A percentile compares a stretch with the other conserved stretches of the same genome.
phyloP scores from a whole-genome alignment of 37 sponge, comb jelly and placozoan genomes.

The Aplysina aerophoba region DNA sequence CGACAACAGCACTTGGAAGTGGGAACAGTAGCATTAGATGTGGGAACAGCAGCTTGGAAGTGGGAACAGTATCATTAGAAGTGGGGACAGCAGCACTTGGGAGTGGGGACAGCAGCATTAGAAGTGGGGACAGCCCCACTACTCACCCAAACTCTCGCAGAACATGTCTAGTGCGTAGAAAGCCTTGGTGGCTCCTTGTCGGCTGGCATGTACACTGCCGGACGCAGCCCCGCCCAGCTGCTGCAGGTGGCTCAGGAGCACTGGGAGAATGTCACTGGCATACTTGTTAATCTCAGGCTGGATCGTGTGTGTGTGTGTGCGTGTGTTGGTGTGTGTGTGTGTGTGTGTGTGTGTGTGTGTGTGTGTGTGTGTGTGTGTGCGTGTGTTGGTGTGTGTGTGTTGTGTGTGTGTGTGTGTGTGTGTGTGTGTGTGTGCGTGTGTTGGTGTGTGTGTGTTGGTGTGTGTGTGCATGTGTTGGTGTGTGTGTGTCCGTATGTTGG shows the following conservation, averaged over 20 bases:
- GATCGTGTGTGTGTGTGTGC: background rate
- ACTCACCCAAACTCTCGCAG: conserved; percentile 87
- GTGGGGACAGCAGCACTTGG: background rate
- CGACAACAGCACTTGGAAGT: background rate
- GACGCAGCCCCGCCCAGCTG: background rate
- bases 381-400: too few species aligned
- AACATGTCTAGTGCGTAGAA: conserved; percentile 92
- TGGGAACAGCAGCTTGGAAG: background rate
- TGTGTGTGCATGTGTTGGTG: too few species aligned
- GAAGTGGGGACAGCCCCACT: too few species aligned
- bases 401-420: too few species aligned
- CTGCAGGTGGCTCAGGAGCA: conserved; percentile 56
- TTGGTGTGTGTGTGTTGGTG: too few species aligned
- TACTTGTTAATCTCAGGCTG: conserved; percentile 83
- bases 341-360: too few species aligned
- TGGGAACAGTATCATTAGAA: background rate
- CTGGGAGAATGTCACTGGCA: conserved; percentile 68
- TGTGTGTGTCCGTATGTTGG: too few species aligned
- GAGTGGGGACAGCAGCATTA: background rate
- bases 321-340: too few species aligned
- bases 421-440: too few species aligned
- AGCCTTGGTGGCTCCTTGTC: background rate
- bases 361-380: too few species aligned
- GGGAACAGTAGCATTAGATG: background rate
- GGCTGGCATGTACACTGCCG: background rate